These are phyloP conservation scores for Drosophila robusta DNA, from an alignment of 2,888 invertebrate genomes.

Conservation along the genomic window DNA sequence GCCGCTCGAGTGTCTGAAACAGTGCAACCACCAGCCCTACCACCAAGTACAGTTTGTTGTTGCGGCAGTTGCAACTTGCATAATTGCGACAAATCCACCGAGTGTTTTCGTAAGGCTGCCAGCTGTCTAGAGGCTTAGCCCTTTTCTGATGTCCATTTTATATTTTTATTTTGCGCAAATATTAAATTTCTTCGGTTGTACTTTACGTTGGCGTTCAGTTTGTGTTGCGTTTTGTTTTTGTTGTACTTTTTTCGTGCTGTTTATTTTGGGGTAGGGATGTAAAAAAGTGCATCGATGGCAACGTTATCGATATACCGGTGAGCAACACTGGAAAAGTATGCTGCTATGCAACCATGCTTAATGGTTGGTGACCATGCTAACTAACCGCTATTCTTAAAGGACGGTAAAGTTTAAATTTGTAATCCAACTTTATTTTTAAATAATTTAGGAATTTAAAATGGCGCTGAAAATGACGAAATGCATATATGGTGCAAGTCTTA, in stretches of 20 bases:
- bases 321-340: not conserved
- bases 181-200: slow-evolving; percentile 6
- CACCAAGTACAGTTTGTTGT: slow-evolving; percentile 71
- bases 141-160: slow-evolving; percentile 32
- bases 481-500: too few species aligned
- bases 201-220: slow-evolving; percentile 34
- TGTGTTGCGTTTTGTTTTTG: slow-evolving; percentile 65
- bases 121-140: not conserved
- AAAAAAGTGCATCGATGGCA: slow-evolving; percentile 44
- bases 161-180: slow-evolving; percentile 1
- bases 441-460: not conserved
- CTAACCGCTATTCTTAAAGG: not conserved
- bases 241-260: slow-evolving; percentile 63
- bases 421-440: not conserved
- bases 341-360: slow-evolving; percentile 17
- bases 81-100: slow-evolving; percentile 62
- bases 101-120: not conserved
- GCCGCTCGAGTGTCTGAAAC: not conserved
- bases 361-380: slow-evolving; percentile 42
- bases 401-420: slow-evolving; percentile 12
- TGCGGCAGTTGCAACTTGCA: slow-evolving; percentile 70
- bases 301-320: slow-evolving; percentile 29
- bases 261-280: slow-evolving; percentile 68
- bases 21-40: slow-evolving; percentile 20
- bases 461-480: not conserved